Percentiles rank a stretch among this genome's conserved stretches.
Evolutionary conservation across 2,888 invertebrate species (phyloP).

Genomic region (Cosmorhoe ocellata): DNA sequence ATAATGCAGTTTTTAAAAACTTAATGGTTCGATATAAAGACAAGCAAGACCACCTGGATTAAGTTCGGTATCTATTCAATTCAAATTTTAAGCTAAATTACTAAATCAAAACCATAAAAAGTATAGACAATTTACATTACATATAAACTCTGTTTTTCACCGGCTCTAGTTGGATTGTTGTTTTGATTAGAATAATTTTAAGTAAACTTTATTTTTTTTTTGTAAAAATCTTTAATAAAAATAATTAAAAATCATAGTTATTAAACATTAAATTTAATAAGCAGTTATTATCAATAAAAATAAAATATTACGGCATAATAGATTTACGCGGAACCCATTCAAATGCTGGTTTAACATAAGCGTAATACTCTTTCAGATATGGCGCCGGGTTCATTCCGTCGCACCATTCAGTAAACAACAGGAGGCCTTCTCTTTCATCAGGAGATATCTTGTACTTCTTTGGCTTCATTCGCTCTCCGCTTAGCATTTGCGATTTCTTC

Average conservation of each 20-base stretch:
- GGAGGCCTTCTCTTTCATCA: conserved; percentile 63
- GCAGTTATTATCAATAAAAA: too few species aligned
- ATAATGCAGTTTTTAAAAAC: background rate
- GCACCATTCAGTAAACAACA: conserved; percentile 73
- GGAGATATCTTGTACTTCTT: conserved; percentile 57
- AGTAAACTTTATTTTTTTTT: too few species aligned
- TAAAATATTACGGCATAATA: conserved; percentile 29
- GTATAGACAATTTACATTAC: too few species aligned
- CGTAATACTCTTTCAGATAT: conserved; percentile 61
- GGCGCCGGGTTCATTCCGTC: conserved; percentile 66
- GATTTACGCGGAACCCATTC: conserved; percentile 49
- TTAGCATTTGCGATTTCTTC: conserved; percentile 41
- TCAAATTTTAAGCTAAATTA: too few species aligned
- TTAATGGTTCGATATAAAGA: background rate
- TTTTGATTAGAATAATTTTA: too few species aligned
- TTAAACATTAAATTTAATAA: too few species aligned
- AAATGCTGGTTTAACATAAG: conserved; percentile 61
- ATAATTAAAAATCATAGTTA: too few species aligned
- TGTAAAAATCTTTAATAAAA: too few species aligned
- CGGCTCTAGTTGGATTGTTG: too few species aligned
- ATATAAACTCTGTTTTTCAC: too few species aligned
- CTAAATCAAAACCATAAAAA: too few species aligned
- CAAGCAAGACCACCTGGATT: conserved; percentile 6
- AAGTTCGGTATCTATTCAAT: too few species aligned
- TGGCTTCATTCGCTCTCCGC: conserved; percentile 43